Percentiles rank a stretch among this genome's conserved stretches.
These are phyloP conservation scores for Axinella damicornis DNA, from an alignment of 37 sponge, comb jelly and placozoan genomes.

Conservation along the genomic window DNA sequence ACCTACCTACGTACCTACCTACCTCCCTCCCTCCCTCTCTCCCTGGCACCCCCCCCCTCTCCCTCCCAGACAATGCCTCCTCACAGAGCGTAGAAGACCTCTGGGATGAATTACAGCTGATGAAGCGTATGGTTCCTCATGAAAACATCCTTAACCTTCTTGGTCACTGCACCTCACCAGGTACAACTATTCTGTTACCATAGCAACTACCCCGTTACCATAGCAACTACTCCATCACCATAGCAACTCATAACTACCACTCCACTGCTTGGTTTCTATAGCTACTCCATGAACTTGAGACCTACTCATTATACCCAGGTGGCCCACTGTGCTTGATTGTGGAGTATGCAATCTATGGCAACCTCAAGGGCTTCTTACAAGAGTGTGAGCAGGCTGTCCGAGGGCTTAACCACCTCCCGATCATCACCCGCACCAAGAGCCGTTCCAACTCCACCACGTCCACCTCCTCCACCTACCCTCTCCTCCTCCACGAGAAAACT, in stretches of 20 bases:
- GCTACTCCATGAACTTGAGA: no score
- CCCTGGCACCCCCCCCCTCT: neutral
- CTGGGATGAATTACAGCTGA: conserved; percentile 64
- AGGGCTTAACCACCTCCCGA: conserved; percentile 32
- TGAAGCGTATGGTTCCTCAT: conserved; percentile 69
- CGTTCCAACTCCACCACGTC: conserved; percentile 1
- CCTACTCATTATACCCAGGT: conserved; percentile 16
- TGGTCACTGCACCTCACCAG: conserved; percentile 57
- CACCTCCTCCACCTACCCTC: conserved; percentile 13
- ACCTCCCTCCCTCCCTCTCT: neutral
- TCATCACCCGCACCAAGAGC: neutral
- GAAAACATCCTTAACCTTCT: conserved; percentile 68
- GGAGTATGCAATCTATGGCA: conserved; percentile 74
- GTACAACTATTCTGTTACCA: conserved; percentile 8
- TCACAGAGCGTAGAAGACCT: conserved; percentile 29
- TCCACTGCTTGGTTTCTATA: no score
- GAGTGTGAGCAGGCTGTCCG: conserved; percentile 39
- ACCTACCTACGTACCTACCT: no score
- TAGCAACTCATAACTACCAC: no score
- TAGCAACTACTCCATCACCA: no score
- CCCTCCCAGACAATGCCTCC: conserved; percentile 37
- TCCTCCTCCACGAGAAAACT: conserved; percentile 6
- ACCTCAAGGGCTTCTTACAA: conserved; percentile 50
- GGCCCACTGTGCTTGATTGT: conserved; percentile 54
- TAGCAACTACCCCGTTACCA: no score